These are phyloP conservation scores for Ceraclea dissimilis DNA, from an alignment of 2,888 invertebrate genomes.

Conservation along the genomic window DNA sequence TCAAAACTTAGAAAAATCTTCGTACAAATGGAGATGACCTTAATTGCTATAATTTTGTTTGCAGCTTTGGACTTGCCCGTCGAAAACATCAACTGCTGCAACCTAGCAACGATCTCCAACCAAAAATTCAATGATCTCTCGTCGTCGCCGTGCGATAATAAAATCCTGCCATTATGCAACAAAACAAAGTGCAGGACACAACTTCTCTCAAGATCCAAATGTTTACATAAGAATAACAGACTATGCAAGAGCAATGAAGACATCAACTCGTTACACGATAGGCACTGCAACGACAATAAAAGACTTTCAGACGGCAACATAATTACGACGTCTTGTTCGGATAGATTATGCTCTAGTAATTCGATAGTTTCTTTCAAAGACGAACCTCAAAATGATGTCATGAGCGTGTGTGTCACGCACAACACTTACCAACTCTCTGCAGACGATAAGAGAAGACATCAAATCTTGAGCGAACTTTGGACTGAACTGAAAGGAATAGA, in stretches of 20 bases:
- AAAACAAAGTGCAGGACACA: constrained; percentile 12
- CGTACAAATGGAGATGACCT: too few species aligned
- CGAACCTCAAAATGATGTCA: constrained; percentile 39
- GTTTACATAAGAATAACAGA: constrained; percentile 13
- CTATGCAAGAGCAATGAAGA: constrained; percentile 23
- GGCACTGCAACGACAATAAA: constrained; percentile 19
- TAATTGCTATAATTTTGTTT: too few species aligned
- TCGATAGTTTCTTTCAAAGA: constrained; percentile 46
- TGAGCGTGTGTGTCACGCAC: constrained; percentile 40
- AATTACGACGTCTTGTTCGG: constrained; percentile 32
- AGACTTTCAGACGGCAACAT: constrained; percentile 26
- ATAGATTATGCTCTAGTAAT: constrained; percentile 33
- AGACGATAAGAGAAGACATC: constrained; percentile 57
- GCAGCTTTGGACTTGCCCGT: constrained; percentile 16
- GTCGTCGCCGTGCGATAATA: constrained; percentile 9
- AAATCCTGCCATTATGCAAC: neutral
- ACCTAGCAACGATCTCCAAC: constrained; percentile 16
- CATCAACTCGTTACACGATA: constrained; percentile 15
- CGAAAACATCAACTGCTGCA: constrained; percentile 12
- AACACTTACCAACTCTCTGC: constrained; percentile 41
- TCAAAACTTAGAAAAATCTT: too few species aligned
- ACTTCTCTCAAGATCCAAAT: constrained; percentile 9
- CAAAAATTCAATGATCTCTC: constrained; percentile 20
- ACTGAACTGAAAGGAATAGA: constrained; percentile 57
- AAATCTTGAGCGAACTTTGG: constrained; percentile 56